Percentiles rank a stretch among this genome's conserved stretches.
phyloP scores from a whole-genome alignment of 92 coral and sea anemone genomes.

The Zoanthus gigantus region DNA sequence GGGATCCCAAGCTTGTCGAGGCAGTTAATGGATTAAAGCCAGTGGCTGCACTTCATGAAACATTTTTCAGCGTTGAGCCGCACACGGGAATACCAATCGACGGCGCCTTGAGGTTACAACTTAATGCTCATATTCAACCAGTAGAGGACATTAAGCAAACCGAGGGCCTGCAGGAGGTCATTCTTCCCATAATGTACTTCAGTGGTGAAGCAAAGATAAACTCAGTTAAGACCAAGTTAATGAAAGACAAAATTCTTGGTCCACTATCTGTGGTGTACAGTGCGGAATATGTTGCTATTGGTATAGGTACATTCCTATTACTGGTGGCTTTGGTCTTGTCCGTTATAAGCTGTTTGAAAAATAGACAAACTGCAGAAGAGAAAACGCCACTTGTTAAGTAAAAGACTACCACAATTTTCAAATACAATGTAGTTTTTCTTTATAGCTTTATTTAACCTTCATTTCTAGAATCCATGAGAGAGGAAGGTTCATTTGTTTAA shows the following conservation, averaged over 20 bases:
- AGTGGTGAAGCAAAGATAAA: conserved; percentile 76
- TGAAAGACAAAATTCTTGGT: conserved; percentile 53
- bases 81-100: conserved; percentile 77
- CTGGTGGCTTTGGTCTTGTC: conserved; percentile 8
- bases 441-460: no score
- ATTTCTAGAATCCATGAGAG: no score
- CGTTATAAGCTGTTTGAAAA: not conserved
- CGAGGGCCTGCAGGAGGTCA: conserved; percentile 61
- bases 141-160: conserved; percentile 64
- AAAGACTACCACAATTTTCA: no score
- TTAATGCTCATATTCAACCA: conserved; percentile 74
- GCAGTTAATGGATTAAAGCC: conserved; percentile 78
- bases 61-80: conserved; percentile 77
- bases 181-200: conserved; percentile 81
- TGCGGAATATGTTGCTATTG: conserved; percentile 58
- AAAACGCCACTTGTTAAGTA: not conserved
- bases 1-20: conserved; percentile 72
- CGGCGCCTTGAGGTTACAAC: conserved; percentile 71
- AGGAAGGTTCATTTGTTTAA: no score
- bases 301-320: conserved; percentile 47
- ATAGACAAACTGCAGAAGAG: conserved; percentile 2
- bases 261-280: conserved; percentile 54
- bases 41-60: conserved; percentile 69
- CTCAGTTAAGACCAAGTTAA: conserved; percentile 54
- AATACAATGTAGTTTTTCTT: no score